Base-by-base conservation (phyloP, 1,140 invertebrate species). In the Drosophila sucinea region DNA sequence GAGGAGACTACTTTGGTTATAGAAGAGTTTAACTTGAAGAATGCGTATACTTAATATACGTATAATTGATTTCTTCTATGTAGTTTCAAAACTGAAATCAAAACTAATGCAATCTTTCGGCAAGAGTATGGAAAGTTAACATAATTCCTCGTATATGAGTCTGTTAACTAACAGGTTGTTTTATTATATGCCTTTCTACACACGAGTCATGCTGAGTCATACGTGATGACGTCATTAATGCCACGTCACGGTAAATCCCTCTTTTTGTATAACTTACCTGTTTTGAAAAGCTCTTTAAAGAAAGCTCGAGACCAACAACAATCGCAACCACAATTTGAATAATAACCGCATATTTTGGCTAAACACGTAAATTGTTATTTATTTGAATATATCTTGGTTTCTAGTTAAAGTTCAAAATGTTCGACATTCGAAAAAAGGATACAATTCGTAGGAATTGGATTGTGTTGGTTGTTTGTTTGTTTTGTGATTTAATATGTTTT, bases 341-440 rank as follows among this genome's bases (percentile, higher is more conserved):
- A 47, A 8, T 3, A 1, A 47, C 7, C 29, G 41, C 8, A 4
- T 1, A 27, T 63, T 44, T 32, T 73, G 57, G 71, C 82, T 86
- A 86, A 51, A 87, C 83, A 86, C 82, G 79, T 79, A 86, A 86
- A 72, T 71, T 51, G 23, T 51, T 51, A 51, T 84, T 86, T 86
- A 85, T 85, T 85, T 57, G 78, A 85, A 86, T 85, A 85, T 85
- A 32, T 41, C 27, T 29, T 23, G 44, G 44, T 27, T 51, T 61
- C 17, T 81, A 74, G 78, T 81, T 81, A 68, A 71, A 70, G 67
- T 81, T 85, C 51, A 82, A 87, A 87, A 87, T 87, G 70, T 87
- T 83, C 70, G 77, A 89, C 79, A 87, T 87, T 83, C 65, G 83
- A 80, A 83, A 83, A 47, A 51, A 25, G 44, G 84, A 79, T 87